A percentile compares a stretch with the other conserved stretches of the same genome.
Evolutionary conservation across 2,888 invertebrate species (phyloP).

Genomic region (Alentia gelatinosa): DNA sequence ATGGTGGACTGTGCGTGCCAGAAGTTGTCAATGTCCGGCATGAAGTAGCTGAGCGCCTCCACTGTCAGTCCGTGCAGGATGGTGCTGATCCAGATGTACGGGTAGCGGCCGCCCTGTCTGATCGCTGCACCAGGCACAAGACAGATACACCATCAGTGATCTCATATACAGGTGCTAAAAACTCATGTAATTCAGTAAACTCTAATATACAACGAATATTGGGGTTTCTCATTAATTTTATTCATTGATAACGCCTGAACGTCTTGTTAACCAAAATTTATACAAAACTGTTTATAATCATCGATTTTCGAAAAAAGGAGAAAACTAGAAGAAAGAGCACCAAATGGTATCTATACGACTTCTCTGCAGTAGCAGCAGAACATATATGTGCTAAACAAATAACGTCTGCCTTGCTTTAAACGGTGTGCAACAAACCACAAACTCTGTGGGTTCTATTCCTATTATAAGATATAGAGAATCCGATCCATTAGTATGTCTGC

Average conservation of each 20-base stretch:
- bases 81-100: conserved; percentile 88
- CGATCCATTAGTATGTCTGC: too few species aligned
- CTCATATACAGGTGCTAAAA: neutral
- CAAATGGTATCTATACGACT: too few species aligned
- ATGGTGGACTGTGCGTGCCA: conserved; percentile 91
- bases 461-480: too few species aligned
- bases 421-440: too few species aligned
- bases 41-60: conserved; percentile 86
- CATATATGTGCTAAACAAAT: too few species aligned
- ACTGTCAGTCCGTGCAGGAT: conserved; percentile 88
- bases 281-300: too few species aligned
- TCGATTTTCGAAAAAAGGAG: too few species aligned
- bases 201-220: neutral
- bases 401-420: too few species aligned
- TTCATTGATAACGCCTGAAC: neutral
- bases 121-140: conserved; percentile 83
- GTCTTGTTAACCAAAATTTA: too few species aligned
- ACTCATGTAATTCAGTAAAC: neutral
- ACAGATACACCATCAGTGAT: neutral
- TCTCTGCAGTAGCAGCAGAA: too few species aligned
- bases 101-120: conserved; percentile 87
- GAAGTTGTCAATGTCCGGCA: conserved; percentile 90
- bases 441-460: too few species aligned
- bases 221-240: neutral
- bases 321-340: too few species aligned